phyloP scores from a whole-genome alignment of 1,140 invertebrate genomes.

The Hyphantria cunea region DNA sequence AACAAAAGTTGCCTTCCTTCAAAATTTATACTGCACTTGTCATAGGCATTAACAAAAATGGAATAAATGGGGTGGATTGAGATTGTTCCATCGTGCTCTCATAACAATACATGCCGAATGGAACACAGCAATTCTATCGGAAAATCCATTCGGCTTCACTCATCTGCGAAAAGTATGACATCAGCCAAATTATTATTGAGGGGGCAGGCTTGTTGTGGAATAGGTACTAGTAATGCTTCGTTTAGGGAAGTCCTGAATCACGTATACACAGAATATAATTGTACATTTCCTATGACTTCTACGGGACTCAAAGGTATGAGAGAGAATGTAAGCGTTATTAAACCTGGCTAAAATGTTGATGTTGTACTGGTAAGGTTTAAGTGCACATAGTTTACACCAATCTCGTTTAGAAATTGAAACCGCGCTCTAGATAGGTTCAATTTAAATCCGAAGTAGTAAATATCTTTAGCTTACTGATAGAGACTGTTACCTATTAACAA shows the following conservation, averaged over 20 bases:
- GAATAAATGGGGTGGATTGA: constrained; percentile 26
- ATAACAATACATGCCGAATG: constrained; percentile 32
- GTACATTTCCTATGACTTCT: neutral
- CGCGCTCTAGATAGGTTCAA: neutral
- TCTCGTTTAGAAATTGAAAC: neutral
- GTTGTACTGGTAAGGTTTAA: neutral
- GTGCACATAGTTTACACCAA: neutral
- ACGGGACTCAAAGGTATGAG: neutral
- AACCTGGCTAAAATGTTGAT: neutral
- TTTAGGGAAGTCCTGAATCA: constrained; percentile 24
- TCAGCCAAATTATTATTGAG: constrained; percentile 69
- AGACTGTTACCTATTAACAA: too few species aligned
- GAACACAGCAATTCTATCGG: constrained; percentile 64
- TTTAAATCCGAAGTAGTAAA: too few species aligned
- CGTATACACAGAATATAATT: constrained; percentile 5
- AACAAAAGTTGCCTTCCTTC: constrained; percentile 12
- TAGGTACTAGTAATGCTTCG: constrained; percentile 25
- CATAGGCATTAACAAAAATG: constrained; percentile 28
- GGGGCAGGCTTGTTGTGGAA: constrained; percentile 48
- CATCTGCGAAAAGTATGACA: constrained; percentile 72
- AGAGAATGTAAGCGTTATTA: neutral
- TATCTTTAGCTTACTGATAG: too few species aligned
- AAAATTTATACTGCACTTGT: constrained; percentile 26
- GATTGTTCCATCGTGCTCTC: constrained; percentile 24
- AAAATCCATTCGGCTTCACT: constrained; percentile 66